Evolutionary conservation across 2,113 vertebrate genomes (phyloP).

Genomic region (Cyanoderma ruficeps): DNA sequence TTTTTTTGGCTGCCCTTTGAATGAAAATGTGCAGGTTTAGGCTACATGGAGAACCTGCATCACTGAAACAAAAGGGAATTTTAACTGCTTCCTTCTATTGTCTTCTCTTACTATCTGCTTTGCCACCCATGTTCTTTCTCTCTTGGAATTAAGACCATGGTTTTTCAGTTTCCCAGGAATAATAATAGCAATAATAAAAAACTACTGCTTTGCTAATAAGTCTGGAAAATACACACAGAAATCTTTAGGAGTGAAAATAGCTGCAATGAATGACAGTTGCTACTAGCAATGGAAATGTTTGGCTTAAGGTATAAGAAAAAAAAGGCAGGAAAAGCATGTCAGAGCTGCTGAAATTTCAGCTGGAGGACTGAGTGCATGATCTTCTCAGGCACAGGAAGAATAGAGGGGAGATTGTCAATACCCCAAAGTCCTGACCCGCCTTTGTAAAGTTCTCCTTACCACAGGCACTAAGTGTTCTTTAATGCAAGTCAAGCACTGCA

Average conservation of each 20-base stretch:
- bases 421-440: slow-evolving; percentile 10
- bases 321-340: neutral
- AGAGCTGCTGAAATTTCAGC: slow-evolving; percentile 21
- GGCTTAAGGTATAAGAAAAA: neutral
- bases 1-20: neutral
- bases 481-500: slow-evolving; percentile 40
- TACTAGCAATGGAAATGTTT: slow-evolving; percentile 56
- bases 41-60: neutral
- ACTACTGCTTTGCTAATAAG: slow-evolving; percentile 29
- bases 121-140: slow-evolving; percentile 45
- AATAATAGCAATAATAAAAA: slow-evolving; percentile 35
- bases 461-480: slow-evolving; percentile 37
- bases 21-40: neutral
- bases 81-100: slow-evolving; percentile 70
- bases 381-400: neutral
- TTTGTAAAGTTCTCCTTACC: slow-evolving; percentile 4
- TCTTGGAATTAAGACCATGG: slow-evolving; percentile 12
- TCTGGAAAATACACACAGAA: slow-evolving; percentile 48
- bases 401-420: neutral
- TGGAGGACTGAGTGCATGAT: neutral
- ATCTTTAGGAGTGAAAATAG: slow-evolving; percentile 49
- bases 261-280: slow-evolving; percentile 41
- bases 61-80: slow-evolving; percentile 46
- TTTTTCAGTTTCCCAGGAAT: slow-evolving; percentile 44
- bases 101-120: slow-evolving; percentile 64